Conservation (phyloP, 2,888 invertebrate species). For the Mythimna loreyi region DNA sequence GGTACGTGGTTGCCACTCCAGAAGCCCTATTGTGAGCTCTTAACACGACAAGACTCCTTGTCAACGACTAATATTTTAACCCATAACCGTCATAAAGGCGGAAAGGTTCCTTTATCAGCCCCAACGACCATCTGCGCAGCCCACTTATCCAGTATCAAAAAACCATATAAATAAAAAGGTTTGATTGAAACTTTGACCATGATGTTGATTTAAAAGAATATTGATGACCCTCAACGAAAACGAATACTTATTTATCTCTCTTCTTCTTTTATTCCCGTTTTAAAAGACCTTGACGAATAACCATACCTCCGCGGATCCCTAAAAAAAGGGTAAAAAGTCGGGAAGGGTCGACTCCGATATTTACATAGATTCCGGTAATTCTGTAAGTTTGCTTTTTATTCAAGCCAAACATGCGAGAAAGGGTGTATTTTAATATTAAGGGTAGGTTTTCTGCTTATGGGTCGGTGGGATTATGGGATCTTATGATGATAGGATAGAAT, state of each 20-base stretch:
- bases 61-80: too few species aligned
- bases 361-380: constrained; percentile 77
- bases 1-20: too few species aligned
- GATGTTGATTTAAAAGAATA: too few species aligned
- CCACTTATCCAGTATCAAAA: not conserved
- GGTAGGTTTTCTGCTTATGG: constrained; percentile 55
- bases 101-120: too few species aligned
- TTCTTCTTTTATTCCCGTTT: constrained; percentile 37
- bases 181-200: constrained; percentile 11
- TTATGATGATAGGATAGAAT: constrained; percentile 43
- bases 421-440: constrained; percentile 62
- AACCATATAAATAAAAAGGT: not conserved
- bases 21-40: too few species aligned
- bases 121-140: too few species aligned
- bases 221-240: constrained; percentile 1
- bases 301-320: constrained; percentile 51
- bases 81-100: too few species aligned
- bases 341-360: constrained; percentile 75
- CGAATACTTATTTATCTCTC: constrained; percentile 35
- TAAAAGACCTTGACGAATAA: constrained; percentile 60
- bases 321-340: constrained; percentile 72
- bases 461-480: constrained; percentile 54
- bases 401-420: constrained; percentile 58
- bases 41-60: too few species aligned
- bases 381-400: constrained; percentile 74